Evolutionary conservation across 2,113 vertebrate species (phyloP).

Genomic region (Trogon surrucura): DNA sequence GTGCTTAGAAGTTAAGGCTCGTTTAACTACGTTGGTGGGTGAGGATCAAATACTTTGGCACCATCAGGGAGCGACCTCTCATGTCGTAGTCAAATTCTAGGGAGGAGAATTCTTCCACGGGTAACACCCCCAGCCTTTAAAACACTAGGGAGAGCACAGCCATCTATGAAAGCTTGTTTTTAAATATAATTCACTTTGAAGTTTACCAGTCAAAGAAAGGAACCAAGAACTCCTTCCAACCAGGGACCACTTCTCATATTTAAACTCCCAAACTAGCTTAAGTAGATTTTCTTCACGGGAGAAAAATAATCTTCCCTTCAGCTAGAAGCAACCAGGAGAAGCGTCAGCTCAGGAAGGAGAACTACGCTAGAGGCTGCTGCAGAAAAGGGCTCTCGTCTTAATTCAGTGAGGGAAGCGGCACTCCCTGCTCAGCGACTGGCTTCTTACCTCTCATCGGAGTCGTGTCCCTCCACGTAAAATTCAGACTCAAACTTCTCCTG

Average conservation of each 20-base stretch:
- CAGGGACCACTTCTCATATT: not conserved
- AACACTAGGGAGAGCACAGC: not conserved
- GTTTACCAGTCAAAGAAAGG: not conserved
- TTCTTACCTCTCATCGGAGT: slow-evolving; percentile 88
- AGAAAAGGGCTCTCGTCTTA: not conserved
- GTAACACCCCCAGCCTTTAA: not conserved
- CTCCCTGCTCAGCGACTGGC: not conserved
- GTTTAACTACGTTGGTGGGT: not conserved
- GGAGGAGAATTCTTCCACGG: not conserved
- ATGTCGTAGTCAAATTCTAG: not conserved
- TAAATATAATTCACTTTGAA: not conserved
- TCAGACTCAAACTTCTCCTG: slow-evolving; percentile 90
- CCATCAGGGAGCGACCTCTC: not conserved
- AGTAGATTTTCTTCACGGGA: not conserved
- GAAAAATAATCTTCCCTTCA: not conserved
- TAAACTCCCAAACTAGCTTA: not conserved
- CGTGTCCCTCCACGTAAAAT: slow-evolving; percentile 83
- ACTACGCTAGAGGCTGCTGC: not conserved
- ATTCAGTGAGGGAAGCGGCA: accelerated
- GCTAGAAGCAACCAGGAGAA: not conserved
- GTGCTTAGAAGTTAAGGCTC: not conserved
- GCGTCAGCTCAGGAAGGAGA: not conserved
- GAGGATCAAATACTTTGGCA: not conserved
- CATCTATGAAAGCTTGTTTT: not conserved
- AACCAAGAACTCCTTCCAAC: not conserved